Evolutionary conservation across 2,797 vertebrate genomes (phyloP).

Genomic region (Ctenochaetus hawaiiensis): DNA sequence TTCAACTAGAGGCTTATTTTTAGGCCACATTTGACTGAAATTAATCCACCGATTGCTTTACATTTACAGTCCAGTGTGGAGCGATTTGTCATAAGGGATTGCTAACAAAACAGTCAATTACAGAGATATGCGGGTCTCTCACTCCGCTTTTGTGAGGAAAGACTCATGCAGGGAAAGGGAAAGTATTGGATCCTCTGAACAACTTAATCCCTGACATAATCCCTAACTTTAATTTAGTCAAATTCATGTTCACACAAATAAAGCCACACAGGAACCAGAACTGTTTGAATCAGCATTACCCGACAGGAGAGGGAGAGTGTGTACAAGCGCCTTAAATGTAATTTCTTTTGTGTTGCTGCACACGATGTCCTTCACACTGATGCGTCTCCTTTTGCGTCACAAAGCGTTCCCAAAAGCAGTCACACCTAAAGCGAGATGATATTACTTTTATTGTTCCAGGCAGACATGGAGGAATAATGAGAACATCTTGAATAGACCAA

Average conservation of each 20-base stretch:
- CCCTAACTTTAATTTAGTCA: conserved; percentile 85
- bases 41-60: conserved; percentile 51
- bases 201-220: conserved; percentile 87
- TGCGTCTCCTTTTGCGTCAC: conserved; percentile 51
- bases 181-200: conserved; percentile 80
- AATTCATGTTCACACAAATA: conserved; percentile 82
- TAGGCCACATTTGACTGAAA: conserved; percentile 43
- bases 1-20: conserved; percentile 39
- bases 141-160: conserved; percentile 70
- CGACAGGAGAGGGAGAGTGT: conserved; percentile 47
- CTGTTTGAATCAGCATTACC: conserved; percentile 59
- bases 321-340: conserved; percentile 48
- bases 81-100: conserved; percentile 52
- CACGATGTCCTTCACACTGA: conserved; percentile 63
- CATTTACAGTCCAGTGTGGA: conserved; percentile 45
- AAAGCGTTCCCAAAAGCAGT: conserved; percentile 39
- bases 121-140: conserved; percentile 69
- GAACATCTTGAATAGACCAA: conserved; percentile 22
- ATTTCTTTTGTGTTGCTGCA: conserved; percentile 54
- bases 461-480: conserved; percentile 41
- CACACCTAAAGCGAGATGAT: conserved; percentile 41
- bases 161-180: conserved; percentile 66
- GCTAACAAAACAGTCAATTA: conserved; percentile 81
- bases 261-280: conserved; percentile 70
- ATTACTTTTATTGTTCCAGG: conserved; percentile 45